phyloP scores from a whole-genome alignment of 2,113 vertebrate species.

The Psittacus erithacus region DNA sequence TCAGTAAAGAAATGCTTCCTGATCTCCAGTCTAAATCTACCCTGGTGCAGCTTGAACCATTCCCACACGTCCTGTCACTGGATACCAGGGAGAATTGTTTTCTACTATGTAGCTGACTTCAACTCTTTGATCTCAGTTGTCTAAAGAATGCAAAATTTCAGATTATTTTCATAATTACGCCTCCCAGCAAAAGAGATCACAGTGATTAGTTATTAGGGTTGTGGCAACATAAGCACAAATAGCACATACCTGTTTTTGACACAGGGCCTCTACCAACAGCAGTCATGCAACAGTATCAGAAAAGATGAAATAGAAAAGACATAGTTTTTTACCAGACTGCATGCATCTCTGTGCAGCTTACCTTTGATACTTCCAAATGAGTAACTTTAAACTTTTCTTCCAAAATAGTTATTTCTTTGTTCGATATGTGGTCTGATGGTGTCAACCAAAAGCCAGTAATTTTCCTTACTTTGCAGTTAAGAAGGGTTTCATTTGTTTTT shows the following conservation, averaged over 20 bases:
- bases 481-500: background rate
- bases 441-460: background rate
- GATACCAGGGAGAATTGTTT: background rate
- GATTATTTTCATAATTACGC: background rate
- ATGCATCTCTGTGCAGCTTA: background rate
- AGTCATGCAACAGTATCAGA: background rate
- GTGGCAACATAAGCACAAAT: background rate
- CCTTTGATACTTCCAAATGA: background rate
- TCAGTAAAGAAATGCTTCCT: background rate
- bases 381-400: background rate
- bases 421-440: background rate
- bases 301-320: background rate
- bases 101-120: background rate
- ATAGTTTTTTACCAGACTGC: background rate
- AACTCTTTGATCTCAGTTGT: background rate
- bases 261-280: background rate
- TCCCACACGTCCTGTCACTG: fast-evolving
- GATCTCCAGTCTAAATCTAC: background rate
- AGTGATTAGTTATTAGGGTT: background rate
- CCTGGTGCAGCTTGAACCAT: background rate
- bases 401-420: background rate
- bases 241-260: background rate
- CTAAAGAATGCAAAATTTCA: background rate
- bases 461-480: background rate
- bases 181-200: background rate